These are phyloP conservation scores for Bucorvus abyssinicus DNA, from an alignment of 2,797 vertebrate species.

Conservation along the genomic window DNA sequence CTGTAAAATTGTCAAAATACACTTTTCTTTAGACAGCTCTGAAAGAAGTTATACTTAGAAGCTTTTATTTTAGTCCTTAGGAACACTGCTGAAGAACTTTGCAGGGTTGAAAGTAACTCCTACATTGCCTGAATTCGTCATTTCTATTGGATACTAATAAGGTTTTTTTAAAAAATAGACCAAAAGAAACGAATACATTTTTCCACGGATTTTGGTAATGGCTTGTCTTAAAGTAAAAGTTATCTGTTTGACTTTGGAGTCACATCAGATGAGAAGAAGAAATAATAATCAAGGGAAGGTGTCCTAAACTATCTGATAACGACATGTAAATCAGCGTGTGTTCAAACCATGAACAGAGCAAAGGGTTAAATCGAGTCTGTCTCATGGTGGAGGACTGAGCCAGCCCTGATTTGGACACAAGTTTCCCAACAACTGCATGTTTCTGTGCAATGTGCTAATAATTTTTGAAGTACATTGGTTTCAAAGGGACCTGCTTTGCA, in stretches of 20 bases:
- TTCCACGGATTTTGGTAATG: background rate
- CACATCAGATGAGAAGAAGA: background rate
- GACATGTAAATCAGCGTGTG: background rate
- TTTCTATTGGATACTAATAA: background rate
- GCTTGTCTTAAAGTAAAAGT: background rate
- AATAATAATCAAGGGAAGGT: background rate
- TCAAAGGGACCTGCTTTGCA: background rate
- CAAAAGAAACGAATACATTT: background rate
- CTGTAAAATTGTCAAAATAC: background rate
- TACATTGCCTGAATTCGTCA: background rate
- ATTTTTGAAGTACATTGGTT: background rate
- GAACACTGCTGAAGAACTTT: slow-evolving; percentile 6
- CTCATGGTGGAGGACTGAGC: background rate
- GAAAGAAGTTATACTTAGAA: slow-evolving; percentile 9
- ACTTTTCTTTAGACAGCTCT: background rate
- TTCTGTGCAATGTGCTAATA: background rate
- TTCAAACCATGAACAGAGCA: background rate
- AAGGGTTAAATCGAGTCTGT: background rate
- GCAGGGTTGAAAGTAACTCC: background rate
- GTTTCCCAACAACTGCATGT: background rate
- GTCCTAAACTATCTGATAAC: background rate
- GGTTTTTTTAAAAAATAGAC: background rate
- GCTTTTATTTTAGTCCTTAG: background rate
- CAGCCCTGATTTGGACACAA: background rate
- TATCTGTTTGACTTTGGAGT: background rate